Evolutionary conservation across 2,113 vertebrate species (phyloP), one percentile per base, ranked within the genome.

Genomic region (Rhynchomys soricoides): DNA sequence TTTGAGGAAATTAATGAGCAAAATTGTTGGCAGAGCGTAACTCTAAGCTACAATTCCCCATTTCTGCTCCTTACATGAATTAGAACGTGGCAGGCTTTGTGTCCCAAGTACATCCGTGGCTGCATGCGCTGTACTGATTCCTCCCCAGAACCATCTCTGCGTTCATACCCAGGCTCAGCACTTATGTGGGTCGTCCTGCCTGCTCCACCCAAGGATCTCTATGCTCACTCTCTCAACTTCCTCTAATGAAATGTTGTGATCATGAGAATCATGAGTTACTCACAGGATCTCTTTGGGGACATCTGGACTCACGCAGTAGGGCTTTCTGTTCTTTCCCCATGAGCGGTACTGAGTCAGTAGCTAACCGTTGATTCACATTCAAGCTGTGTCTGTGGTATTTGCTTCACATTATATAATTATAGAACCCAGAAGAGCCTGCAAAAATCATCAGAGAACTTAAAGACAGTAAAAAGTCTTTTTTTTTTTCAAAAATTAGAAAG

Each of bases 191-290:
- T 97, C 97, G 26, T 99, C 99, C 98, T 99, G 99, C 87, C 99
- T 99, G 13, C 98, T 99, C 9, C 98, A 99, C 13, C 99, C 99
- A 3, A 99, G 99, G 57, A 98, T 99, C 90, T 99, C 99, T 4
- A 74, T 99, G 5, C 97, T 99, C 95, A 99, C 99, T 0, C 98
- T 99, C 82, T 99, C 82, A 22, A 31, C 7, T 78, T 83, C 22
- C 31, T 89, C 7, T 5, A 15, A 78, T 74, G 62, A 90, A 71
- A 73, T 93, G 45, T 34, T 91, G 40, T 75, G 31, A 34, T n/a
- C 12, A 0, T 73, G 66, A 68, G 64, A 78, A 87, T 70, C 21
- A 24, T 7, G 43, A 59, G 48, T 95, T 94, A 31, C 71, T 95
- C 88, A 7, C 40, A 59, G 31, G 10, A 2, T 90, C 0, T 71